phyloP scores from a whole-genome alignment of 2,113 vertebrate genomes.

The Oophaga pumilio region DNA sequence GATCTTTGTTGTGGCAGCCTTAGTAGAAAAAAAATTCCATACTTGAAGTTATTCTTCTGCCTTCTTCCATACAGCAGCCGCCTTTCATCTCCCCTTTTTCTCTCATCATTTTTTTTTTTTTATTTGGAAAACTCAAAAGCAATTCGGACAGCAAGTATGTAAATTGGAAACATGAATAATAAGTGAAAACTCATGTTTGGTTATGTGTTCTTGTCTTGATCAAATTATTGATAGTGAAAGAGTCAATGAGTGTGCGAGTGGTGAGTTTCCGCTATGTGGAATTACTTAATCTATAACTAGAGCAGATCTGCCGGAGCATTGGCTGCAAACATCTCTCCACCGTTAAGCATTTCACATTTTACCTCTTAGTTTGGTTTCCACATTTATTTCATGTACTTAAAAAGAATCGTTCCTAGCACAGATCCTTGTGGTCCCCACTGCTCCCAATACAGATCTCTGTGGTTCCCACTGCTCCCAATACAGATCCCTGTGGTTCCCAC shows the following conservation, averaged over 20 bases:
- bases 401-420: too few relatives aligned
- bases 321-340: background rate
- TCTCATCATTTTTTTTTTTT: background rate
- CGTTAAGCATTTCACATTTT: background rate
- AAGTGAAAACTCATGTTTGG: slow-evolving; percentile 20
- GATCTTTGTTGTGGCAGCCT: too few relatives aligned
- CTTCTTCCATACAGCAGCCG: background rate
- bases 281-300: background rate
- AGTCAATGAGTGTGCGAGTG: background rate
- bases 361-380: background rate
- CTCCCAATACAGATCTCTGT: too few relatives aligned
- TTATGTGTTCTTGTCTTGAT: background rate
- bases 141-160: slow-evolving; percentile 28
- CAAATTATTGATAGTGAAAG: background rate
- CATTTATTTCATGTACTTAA: background rate
- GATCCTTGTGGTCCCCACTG: too few relatives aligned
- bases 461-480: too few relatives aligned
- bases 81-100: slow-evolving; percentile 14
- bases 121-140: background rate
- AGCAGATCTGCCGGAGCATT: background rate
- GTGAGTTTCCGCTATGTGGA: background rate
- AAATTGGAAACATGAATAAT: slow-evolving; percentile 24
- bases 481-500: too few relatives aligned
- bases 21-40: background rate
- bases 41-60: background rate